phyloP scores from a whole-genome alignment of 92 coral and sea anemone species.

The Zoanthus sociatus region DNA sequence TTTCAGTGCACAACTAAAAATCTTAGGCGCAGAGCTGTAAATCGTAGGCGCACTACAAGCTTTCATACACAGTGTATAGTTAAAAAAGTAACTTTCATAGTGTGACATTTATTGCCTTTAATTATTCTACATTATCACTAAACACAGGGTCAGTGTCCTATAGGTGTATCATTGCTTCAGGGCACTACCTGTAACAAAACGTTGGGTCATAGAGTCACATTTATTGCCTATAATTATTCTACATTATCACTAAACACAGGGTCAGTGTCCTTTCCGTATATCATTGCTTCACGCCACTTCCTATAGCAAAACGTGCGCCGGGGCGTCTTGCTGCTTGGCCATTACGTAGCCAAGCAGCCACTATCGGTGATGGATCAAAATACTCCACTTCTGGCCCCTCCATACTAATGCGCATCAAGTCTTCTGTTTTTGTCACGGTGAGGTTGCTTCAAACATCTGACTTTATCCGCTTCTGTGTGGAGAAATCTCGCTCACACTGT shows the following conservation, averaged over 20 bases:
- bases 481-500: conserved; percentile 19
- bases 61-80: conserved; percentile 35
- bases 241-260: conserved; percentile 12
- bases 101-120: conserved; percentile 32
- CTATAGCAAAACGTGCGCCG: conserved; percentile 44
- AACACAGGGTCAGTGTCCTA: conserved; percentile 32
- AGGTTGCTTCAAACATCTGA: conserved; percentile 14
- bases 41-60: conserved; percentile 34
- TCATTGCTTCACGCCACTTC: conserved; percentile 53
- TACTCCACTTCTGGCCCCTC: conserved; percentile 56
- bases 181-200: conserved; percentile 51
- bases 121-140: background rate
- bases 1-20: background rate
- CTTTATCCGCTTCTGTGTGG: conserved; percentile 4
- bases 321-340: background rate
- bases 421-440: conserved; percentile 24
- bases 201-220: conserved; percentile 26
- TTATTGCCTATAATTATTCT: conserved; percentile 25
- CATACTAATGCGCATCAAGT: conserved; percentile 41
- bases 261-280: conserved; percentile 37
- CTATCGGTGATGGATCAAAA: conserved; percentile 55
- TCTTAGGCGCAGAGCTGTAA: conserved; percentile 28
- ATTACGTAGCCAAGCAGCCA: too few species aligned
- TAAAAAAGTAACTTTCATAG: conserved; percentile 18
- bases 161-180: conserved; percentile 48